These are phyloP conservation scores for Ptychoptera contaminata DNA, from an alignment of 2,888 invertebrate genomes.

Conservation along the genomic window DNA sequence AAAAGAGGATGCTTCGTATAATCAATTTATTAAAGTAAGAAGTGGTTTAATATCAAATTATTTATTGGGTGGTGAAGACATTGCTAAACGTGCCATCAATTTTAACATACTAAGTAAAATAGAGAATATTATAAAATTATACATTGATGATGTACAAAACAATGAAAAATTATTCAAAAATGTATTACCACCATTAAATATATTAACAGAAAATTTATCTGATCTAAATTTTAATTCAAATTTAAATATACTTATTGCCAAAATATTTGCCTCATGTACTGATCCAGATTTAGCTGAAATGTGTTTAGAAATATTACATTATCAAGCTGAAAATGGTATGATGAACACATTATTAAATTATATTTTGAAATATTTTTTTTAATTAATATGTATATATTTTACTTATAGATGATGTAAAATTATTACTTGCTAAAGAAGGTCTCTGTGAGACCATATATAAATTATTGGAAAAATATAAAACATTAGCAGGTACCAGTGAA, in stretches of 20 bases:
- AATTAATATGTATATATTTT: not conserved
- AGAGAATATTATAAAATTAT: slow-evolving; percentile 36
- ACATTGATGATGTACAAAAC: slow-evolving; percentile 32
- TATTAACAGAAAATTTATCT: slow-evolving; percentile 43
- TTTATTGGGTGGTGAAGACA: slow-evolving; percentile 52
- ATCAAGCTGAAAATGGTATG: slow-evolving; percentile 62
- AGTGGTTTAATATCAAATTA: slow-evolving; percentile 69
- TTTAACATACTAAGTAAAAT: slow-evolving; percentile 37
- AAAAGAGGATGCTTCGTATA: slow-evolving; percentile 25
- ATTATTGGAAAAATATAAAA: slow-evolving; percentile 54
- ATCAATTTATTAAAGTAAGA: slow-evolving; percentile 43
- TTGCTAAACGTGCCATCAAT: slow-evolving; percentile 43
- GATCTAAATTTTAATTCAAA: slow-evolving; percentile 40
- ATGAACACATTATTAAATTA: too few relatives aligned
- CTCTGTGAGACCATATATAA: slow-evolving; percentile 60
- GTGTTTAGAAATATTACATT: slow-evolving; percentile 59
- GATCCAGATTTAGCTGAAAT: slow-evolving; percentile 58
- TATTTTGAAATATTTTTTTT: slow-evolving; percentile 6
- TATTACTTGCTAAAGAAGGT: slow-evolving; percentile 56
- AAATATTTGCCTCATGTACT: slow-evolving; percentile 41
- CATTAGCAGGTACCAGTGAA: slow-evolving; percentile 44
- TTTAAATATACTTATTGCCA: slow-evolving; percentile 42
- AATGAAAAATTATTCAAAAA: slow-evolving; percentile 41
- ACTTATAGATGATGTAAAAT: slow-evolving; percentile 55
- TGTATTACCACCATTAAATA: slow-evolving; percentile 41